Conservation (phyloP, 2,797 vertebrate species). For the Cynopterus sphinx region DNA sequence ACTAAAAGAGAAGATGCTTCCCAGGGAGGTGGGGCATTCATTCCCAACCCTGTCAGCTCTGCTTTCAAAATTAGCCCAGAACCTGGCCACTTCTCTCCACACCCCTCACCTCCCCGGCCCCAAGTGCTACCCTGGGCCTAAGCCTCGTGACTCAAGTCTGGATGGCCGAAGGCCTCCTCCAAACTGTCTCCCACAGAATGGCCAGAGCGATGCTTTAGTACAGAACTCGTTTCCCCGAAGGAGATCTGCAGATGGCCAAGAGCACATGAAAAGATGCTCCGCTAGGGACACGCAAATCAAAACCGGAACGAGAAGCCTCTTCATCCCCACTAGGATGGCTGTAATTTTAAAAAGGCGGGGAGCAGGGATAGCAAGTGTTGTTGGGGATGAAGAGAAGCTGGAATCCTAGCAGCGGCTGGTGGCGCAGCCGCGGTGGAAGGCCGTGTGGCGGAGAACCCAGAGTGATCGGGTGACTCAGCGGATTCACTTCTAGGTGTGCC, state of each 20-base stretch:
- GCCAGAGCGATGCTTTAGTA: neutral
- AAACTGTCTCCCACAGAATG: neutral
- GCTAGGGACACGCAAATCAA: neutral
- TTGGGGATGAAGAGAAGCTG: neutral
- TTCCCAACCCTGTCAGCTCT: neutral
- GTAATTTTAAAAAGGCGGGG: neutral
- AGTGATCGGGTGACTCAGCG: neutral
- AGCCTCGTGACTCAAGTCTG: no score
- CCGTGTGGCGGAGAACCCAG: accelerated
- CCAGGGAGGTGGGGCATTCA: neutral
- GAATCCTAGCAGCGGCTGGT: neutral
- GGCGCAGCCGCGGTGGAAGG: no score
- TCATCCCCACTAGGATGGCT: neutral
- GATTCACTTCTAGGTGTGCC: neutral
- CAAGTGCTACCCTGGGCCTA: neutral
- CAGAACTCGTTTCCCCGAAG: neutral
- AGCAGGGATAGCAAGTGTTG: neutral
- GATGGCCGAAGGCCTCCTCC: neutral
- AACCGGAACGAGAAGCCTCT: neutral
- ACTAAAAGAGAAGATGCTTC: neutral
- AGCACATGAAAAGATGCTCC: neutral
- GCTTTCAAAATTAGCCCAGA: neutral
- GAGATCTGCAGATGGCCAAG: neutral
- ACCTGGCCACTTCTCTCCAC: neutral
- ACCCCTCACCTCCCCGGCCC: no score